Conservation (phyloP, 2,888 invertebrate genomes). For the Pandemis cinnamomeana region DNA sequence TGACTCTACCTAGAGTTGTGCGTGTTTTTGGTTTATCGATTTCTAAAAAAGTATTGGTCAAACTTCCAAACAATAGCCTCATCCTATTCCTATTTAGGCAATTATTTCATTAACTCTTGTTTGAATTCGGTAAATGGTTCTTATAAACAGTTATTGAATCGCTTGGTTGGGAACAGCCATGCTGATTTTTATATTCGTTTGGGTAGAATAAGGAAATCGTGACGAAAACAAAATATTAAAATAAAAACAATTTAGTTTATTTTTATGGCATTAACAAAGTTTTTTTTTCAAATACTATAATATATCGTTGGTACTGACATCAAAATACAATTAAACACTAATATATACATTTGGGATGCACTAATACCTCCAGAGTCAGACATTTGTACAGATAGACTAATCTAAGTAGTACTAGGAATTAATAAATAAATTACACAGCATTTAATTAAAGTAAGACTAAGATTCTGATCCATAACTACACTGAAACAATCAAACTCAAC, state of each 20-base stretch:
- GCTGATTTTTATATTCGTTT: not conserved
- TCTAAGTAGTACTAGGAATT: conserved; percentile 58
- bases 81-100: no score
- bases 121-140: no score
- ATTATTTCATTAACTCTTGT: no score
- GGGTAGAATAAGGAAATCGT: not conserved
- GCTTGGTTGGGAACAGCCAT: not conserved
- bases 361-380: conserved; percentile 68
- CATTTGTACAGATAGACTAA: conserved; percentile 67
- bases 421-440: conserved; percentile 76
- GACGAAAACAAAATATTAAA: conserved; percentile 64
- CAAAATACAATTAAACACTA: conserved; percentile 72
- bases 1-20: no score
- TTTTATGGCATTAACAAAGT: conserved; percentile 81
- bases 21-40: no score
- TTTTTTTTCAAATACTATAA: conserved; percentile 68
- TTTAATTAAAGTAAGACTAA: conserved; percentile 55
- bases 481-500: conserved; percentile 73
- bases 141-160: no score
- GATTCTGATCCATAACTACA: conserved; percentile 48
- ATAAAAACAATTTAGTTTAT: conserved; percentile 83
- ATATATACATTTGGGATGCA: conserved; percentile 73
- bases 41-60: no score
- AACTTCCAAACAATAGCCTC: no score
- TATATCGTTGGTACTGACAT: conserved; percentile 83